Evolutionary conservation across 2,113 vertebrate species (phyloP), one percentile per base, ranked within the genome.

Genomic region (Entomyzon cyanotis): DNA sequence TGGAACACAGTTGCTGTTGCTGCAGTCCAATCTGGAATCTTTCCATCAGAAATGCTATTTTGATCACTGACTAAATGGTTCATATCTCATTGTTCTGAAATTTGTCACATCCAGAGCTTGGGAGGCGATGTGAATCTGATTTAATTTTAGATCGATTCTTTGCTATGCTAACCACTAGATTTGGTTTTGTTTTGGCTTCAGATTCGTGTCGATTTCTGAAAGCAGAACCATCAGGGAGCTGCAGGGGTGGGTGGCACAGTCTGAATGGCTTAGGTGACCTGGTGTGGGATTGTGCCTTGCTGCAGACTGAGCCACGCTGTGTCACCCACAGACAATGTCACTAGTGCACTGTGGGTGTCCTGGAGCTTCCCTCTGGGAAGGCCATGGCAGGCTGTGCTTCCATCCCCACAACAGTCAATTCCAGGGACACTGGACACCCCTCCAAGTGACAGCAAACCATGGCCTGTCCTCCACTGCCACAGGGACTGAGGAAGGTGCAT

Each of bases 1-100:
- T 64, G 79, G 52, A 95, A 53, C 85, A 90, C 84, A 84, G 94
- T 88, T 94, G 81, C 93, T 68, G 93, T 94, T 95, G 86, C 95
- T 87, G 42, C 21, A 68, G 83, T 82, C 92, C 85, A 46, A 60
- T 78, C 62, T 93, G 92, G 86, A 96, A 90, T 87, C 47, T 86
- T 93, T 87, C 95, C 95, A 87, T 89, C 64, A 75, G 89, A 94
- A 95, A 84, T 35, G 27, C 56, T 94, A 84, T 95, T 96, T 93
- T 94, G 77, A 82, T 87, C 78, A 31, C 79, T 62, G 65, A 53
- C 80, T 89, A 81, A 87, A 87, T 65, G 42, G 53, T 84, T 85
- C 33, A 1, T 49, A 52, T 70, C 49, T 92, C 79, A 84, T 92
- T 87, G 85, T 93, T 90, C 73, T 93, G 65, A 94, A 94, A 95